Evolutionary conservation across 2,888 invertebrate genomes (phyloP), one percentile per base, ranked within the genome.

Genomic region (Lasius platythorax): DNA sequence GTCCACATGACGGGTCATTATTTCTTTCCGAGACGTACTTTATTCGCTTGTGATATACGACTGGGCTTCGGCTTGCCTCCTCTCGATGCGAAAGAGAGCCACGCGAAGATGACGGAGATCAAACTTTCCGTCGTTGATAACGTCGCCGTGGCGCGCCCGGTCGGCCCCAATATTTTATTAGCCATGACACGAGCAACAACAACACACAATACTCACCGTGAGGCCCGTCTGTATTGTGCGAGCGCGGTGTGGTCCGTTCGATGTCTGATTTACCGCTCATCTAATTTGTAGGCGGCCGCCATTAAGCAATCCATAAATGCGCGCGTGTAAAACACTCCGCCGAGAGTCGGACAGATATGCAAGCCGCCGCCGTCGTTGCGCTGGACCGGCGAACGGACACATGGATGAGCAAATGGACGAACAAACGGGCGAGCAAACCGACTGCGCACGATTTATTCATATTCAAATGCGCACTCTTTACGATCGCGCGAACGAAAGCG

Each of bases 241-340:
- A 87, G 68, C 87, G 85, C 87, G 91, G 93, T 93, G 94, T 93
- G 94, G 93, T 94, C 93, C 90, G 91, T 92, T 94, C 94, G 93
- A 94, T 94, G 93, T 91, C 93, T 94, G 95, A 94, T 95, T 95
- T 95, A 95, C 94, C 92, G 93, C 94, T 94, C 93, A 92, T 94
- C 94, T 94, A 94, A 94, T 95, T 95, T 95, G 94, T 95, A 95
- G 94, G 94, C 94, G 95, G 94, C 91, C 93, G 93, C 93, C 93
- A 94, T 95, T 95, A 94, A 94, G 94, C 94, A 94, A 94, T 94
- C 94, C 95, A 94, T 95, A 94, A 95, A 95, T 91, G 93, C 92
- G 90, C 92, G 91, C 92, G 92, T 93, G 94, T 94, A 94, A 94
- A 94, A 94, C 93, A 93, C 93, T 93, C 92, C 89, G 61, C 18